Evolutionary conservation across 2,888 invertebrate genomes (phyloP), one percentile per base, ranked within the genome.

Genomic region (Drosophila silvestris): DNA sequence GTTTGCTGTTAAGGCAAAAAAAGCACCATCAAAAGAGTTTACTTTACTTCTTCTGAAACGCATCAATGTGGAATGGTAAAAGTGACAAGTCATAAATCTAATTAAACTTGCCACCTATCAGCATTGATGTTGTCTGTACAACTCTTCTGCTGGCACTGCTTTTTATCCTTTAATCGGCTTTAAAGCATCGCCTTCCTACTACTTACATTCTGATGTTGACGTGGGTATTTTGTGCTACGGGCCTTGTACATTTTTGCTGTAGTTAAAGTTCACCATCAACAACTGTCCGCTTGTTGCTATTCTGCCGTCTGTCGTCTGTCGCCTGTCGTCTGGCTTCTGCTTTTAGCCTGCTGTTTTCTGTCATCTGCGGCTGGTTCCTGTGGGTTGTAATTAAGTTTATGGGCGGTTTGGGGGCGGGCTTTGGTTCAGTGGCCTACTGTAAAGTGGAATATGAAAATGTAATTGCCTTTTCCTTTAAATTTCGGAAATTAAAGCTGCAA

Each of bases 21-120:
- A 7, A 3, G 2, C 2, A 2, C 14, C 5, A 26, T 5, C n/a
- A 26, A 3, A 50, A 14, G 22, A 37, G 14, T 37, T 32, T 39
- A n/a, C 41, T 30, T 58, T n/a, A 16, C 28, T 16, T 35, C n/a
- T 28, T 10, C n/a, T n/a, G 26, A 60, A 50, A 28, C 28, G 19
- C 14, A 19, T 2, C 37, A 41, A 51, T 33, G 47, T 69, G 14
- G 22, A 47, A 37, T 47, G 44, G 14, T 22, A 26, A 59, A 59
- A 54, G 53, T 69, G 77, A 66, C 80, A 76, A 72, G 72, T 81
- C 81, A 79, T 83, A 88, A 88, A 83, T 88, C 79, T 85, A 85
- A 85, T 85, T 85, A 88, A 88, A 88, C 74, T 79, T 83, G 83
- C 74, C 84, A 81, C 74, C 83, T 77, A 83, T 73, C 57, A 69